Percentiles rank a stretch among this genome's conserved stretches.
Conservation (phyloP, 2,113 vertebrate genomes). For the Tricholaema leucomelas region DNA sequence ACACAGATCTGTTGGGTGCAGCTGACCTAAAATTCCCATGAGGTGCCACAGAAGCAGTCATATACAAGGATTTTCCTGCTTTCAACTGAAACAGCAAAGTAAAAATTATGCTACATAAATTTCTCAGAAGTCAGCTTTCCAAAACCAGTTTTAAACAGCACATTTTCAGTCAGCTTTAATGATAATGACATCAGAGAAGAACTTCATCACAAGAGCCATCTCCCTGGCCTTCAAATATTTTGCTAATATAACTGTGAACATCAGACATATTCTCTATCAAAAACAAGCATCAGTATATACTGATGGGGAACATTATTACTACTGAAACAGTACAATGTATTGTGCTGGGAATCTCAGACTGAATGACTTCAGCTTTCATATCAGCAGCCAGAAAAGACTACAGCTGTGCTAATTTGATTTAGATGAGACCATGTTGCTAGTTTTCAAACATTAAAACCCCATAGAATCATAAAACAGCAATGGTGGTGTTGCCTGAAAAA, state of each 20-base stretch:
- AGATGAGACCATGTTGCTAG: neutral
- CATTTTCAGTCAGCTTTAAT: conserved; percentile 20
- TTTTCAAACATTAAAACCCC: conserved; percentile 21
- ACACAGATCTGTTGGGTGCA: neutral
- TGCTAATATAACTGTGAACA: conserved; percentile 34
- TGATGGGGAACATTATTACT: conserved; percentile 36
- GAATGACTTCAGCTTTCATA: conserved; percentile 37
- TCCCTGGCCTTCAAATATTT: conserved; percentile 39
- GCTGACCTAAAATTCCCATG: neutral
- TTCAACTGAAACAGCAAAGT: conserved; percentile 5
- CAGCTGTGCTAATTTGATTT: conserved; percentile 45
- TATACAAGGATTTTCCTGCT: neutral
- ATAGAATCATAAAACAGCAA: neutral
- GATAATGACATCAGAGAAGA: conserved; percentile 43
- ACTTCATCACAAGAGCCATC: conserved; percentile 25
- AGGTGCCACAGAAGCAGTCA: neutral
- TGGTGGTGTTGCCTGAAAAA: neutral
- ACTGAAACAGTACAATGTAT: neutral
- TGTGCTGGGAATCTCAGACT: conserved; percentile 5
- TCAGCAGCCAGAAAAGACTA: conserved; percentile 32
- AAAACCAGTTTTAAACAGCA: neutral
- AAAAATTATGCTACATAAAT: neutral
- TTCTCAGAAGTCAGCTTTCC: conserved; percentile 23
- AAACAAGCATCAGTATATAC: conserved; percentile 43
- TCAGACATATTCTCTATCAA: conserved; percentile 43